Evolutionary conservation across 2,888 invertebrate genomes (phyloP), one percentile per base, ranked within the genome.

Genomic region (Drymonia ruficornis): DNA sequence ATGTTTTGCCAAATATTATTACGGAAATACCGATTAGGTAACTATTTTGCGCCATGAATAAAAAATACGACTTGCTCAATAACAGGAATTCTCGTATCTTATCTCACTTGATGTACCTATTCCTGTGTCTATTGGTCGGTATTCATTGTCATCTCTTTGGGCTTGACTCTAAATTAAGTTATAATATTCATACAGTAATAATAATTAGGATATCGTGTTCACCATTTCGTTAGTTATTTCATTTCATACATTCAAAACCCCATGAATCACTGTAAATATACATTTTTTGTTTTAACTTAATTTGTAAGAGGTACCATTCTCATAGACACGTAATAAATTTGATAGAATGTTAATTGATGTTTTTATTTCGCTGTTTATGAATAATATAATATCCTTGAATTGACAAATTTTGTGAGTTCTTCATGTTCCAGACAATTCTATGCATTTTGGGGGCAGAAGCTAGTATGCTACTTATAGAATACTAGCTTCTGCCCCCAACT

Each of bases 101-200:
- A 7, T 36, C 36, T 36, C n/a, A 36, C n/a, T 36, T 36, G 1
- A 3, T 36, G n/a, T 36, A 34, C 9, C n/a, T 23, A 31, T 12
- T n/a, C 31, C 9, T 31, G 31, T 31, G 31, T 31, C 12, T 31
- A 12, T 31, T 31, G 31, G 31, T 31, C 36, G n/a, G 13, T 36
- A 36, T 36, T 36, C 5, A 36, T n/a, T 49, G 63, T 68, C 62
- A 70, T 83, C 84, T 84, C 84, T 82, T 83, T 81, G 84, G 84
- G 84, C 83, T 81, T 72, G 76, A 80, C 70, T 67, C 63, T 55
- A 59, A 67, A 60, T 59, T 74, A 70, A 72, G 65, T 71, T 55
- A 55, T 76, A 75, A 66, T 65, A 68, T 60, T 58, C 55, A 62
- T 63, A 61, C 63, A 49, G 65, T 71, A 58, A 72, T 56, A 49